Conservation (phyloP, 2,113 vertebrate species). For the Galbula dea region DNA sequence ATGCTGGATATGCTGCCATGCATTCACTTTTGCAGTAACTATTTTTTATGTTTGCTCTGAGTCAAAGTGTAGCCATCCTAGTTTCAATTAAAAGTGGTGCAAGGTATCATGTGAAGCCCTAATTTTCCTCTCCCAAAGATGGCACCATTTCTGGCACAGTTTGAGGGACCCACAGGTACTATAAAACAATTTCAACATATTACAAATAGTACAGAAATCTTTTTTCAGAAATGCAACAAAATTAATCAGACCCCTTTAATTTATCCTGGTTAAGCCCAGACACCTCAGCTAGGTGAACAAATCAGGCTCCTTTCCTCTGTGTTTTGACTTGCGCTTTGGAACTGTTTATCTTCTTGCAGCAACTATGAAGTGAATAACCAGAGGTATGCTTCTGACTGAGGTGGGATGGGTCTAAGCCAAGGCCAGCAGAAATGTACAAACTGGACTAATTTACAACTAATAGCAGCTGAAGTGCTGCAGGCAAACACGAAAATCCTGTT, state of each 20-base stretch:
- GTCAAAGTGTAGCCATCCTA: not conserved
- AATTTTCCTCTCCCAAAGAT: not conserved
- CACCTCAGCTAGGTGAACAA: not conserved
- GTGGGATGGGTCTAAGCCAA: not conserved
- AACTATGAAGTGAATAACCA: not conserved
- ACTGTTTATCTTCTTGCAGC: not conserved
- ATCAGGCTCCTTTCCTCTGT: not conserved
- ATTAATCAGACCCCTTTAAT: not conserved
- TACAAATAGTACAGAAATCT: not conserved
- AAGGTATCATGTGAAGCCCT: not conserved
- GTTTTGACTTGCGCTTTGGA: not conserved
- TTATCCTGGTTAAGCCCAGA: not conserved
- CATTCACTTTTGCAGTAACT: not conserved
- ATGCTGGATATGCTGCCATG: not conserved
- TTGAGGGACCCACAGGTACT: not conserved
- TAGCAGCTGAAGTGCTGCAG: not conserved
- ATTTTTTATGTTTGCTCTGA: not conserved
- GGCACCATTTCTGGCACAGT: not conserved
- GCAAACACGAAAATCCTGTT: not conserved
- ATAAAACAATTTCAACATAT: not conserved
- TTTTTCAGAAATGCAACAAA: not conserved
- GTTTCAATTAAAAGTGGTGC: not conserved
- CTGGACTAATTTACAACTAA: not conserved
- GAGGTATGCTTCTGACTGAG: not conserved
- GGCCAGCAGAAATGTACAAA: not conserved